Percentiles rank a stretch among this genome's conserved stretches.
Evolutionary conservation across 2,888 invertebrate genomes (phyloP).

Genomic region (Exephanes ischioxanthus): DNA sequence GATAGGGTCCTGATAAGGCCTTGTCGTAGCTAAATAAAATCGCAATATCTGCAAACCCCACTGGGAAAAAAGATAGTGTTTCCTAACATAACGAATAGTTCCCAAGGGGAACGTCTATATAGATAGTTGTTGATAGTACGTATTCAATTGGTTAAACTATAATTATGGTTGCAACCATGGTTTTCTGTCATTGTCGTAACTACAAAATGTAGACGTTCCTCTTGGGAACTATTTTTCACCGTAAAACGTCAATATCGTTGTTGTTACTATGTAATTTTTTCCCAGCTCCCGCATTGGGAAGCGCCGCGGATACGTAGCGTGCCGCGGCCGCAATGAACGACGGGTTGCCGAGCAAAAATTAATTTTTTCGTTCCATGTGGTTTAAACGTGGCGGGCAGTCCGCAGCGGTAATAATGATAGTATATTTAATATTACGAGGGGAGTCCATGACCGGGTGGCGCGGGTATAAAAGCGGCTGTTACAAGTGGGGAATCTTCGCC

Average conservation of each 20-base stretch:
- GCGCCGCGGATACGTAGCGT: neutral
- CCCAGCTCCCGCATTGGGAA: neutral
- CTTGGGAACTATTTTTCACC: too few relatives aligned
- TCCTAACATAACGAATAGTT: too few relatives aligned
- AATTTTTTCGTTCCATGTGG: neutral
- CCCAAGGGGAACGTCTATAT: too few relatives aligned
- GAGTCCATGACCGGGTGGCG: constrained; percentile 56
- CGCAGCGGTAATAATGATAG: constrained; percentile 25
- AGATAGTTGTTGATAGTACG: too few relatives aligned
- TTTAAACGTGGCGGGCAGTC: neutral
- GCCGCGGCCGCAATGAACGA: neutral
- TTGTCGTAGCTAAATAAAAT: neutral
- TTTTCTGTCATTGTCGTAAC: too few relatives aligned
- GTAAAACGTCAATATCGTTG: too few relatives aligned
- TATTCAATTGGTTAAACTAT: too few relatives aligned
- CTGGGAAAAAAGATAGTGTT: too few relatives aligned
- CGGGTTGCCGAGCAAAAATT: neutral
- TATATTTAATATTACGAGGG: constrained; percentile 47
- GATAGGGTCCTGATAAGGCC: too few relatives aligned
- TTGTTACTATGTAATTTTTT: too few relatives aligned
- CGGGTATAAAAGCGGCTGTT: constrained; percentile 57
- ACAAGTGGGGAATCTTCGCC: constrained; percentile 72
- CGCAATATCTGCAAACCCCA: neutral
- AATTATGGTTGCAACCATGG: too few relatives aligned
- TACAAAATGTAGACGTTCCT: too few relatives aligned